Percentiles rank a stretch among this genome's conserved stretches.
Evolutionary conservation across 1,140 invertebrate species (phyloP).

Genomic region (Drosophila tropicalis): DNA sequence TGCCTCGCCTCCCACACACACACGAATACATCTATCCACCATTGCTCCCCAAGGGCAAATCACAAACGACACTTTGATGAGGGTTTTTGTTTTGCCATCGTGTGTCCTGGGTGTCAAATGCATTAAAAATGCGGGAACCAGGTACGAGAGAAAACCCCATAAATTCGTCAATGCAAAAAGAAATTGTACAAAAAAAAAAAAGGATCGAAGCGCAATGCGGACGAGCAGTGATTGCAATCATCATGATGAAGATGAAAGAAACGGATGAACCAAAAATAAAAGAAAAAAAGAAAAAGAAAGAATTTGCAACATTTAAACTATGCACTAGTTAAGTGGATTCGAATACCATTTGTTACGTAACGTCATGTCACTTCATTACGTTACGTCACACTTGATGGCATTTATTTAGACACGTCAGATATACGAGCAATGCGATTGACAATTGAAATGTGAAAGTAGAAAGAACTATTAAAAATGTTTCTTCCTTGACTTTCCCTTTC

Average conservation of each 20-base stretch:
- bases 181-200: conserved; percentile 9
- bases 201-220: neutral
- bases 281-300: neutral
- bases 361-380: no score
- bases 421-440: no score
- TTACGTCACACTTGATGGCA: no score
- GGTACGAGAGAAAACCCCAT: neutral
- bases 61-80: conserved; percentile 32
- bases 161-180: conserved; percentile 10
- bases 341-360: no score
- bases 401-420: no score
- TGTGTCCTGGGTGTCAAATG: conserved; percentile 2
- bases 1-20: neutral
- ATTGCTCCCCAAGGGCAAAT: conserved; percentile 7
- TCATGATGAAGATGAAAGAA: neutral
- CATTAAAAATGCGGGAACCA: conserved; percentile 18
- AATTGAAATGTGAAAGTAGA: no score
- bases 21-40: neutral
- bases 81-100: conserved; percentile 39
- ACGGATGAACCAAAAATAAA: neutral
- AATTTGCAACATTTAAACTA: no score
- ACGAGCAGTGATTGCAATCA: neutral
- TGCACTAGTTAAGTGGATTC: no score
- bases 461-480: no score
- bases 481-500: no score